A percentile compares a stretch with the other conserved stretches of the same genome.
Evolutionary conservation across 2,888 invertebrate genomes (phyloP).

Genomic region (Oscheius sp.): DNA sequence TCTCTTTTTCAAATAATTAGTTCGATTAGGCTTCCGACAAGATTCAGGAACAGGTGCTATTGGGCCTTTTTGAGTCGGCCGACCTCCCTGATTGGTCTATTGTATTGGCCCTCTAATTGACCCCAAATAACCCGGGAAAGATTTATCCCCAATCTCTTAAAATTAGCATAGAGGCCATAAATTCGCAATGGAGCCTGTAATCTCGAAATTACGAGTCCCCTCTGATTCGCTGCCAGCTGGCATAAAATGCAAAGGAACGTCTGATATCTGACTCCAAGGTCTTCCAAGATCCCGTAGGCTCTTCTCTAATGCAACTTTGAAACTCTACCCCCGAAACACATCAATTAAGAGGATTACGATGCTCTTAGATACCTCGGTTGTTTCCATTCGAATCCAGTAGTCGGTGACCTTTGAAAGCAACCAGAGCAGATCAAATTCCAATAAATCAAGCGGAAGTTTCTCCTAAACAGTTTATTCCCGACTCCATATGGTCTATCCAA

Average conservation of each 20-base stretch:
- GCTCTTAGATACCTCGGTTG: not conserved
- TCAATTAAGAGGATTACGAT: slow-evolving; percentile 27
- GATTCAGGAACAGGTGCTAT: slow-evolving; percentile 16
- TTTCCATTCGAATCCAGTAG: not conserved
- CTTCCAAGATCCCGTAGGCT: not conserved
- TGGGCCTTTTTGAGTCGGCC: not conserved
- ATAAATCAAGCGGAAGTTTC: slow-evolving; percentile 9
- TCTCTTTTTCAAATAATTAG: not conserved
- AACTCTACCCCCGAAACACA: slow-evolving; percentile 18
- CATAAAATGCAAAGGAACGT: not conserved
- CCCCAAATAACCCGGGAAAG: not conserved
- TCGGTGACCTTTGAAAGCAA: not conserved
- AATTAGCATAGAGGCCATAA: slow-evolving; percentile 21
- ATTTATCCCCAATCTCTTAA: not conserved
- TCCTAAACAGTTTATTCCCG: not conserved
- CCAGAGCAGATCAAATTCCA: slow-evolving; percentile 14
- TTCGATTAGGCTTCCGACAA: not conserved
- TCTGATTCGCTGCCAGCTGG: slow-evolving; percentile 4
- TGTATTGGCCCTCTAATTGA: slow-evolving; percentile 20
- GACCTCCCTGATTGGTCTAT: slow-evolving; percentile 22
- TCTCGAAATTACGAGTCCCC: slow-evolving; percentile 19
- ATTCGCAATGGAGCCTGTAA: slow-evolving; percentile 18
- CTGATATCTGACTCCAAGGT: not conserved
- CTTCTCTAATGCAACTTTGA: slow-evolving; percentile 18
- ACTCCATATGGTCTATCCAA: not conserved